Base-by-base conservation (phyloP, 2,113 vertebrate genomes). In the Cochlearius cochlearius region DNA sequence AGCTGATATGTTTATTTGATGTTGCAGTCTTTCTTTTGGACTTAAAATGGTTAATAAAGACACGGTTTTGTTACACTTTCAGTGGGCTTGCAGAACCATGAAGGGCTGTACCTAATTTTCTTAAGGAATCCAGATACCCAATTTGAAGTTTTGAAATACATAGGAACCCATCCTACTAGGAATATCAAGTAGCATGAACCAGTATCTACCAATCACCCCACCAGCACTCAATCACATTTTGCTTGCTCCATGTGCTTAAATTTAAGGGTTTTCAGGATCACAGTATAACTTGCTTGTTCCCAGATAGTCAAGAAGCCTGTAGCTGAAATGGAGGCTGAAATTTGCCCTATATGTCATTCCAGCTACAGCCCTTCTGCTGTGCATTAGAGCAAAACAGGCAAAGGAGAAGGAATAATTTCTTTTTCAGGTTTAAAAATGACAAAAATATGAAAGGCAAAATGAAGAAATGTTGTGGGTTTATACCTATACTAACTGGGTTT, bases 41-140 rank as follows among this genome's bases (percentile, higher is more conserved):
- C 32, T 52, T 58, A 34, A 41, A 22, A 30, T 21, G 3, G 2
- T 43, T 53, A 45, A 68, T 53, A 73, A 80, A 49, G 30, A 59
- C 22, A 4, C 18, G 17, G 18, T 45, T 87, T 43, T 64, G 11
- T 41, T 53, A 14, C 23, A 39, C 5, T 1, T 58, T 45, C 49
- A 74, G 29, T 41, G 15, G 3, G 3, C 11, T 68, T 84, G 73
- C 15, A 94, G 21, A 68, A n/a, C 13, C 6, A 47, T 7, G 27
- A 55, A 53, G 12, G 19, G 8, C 10, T 49, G 27, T 20, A 22
- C 4, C 0, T 60, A 26, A 25, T 77, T 88, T 79, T 56, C 1
- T 15, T 60, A 49, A 71, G 5, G 3, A 83, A 39, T 0, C 8
- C 2, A 7, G 60, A 11, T 20, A 32, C 1, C 19, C 2, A 36